Base-by-base conservation (phyloP, 2,797 vertebrate genomes). In the Gephyroberyx darwinii region DNA sequence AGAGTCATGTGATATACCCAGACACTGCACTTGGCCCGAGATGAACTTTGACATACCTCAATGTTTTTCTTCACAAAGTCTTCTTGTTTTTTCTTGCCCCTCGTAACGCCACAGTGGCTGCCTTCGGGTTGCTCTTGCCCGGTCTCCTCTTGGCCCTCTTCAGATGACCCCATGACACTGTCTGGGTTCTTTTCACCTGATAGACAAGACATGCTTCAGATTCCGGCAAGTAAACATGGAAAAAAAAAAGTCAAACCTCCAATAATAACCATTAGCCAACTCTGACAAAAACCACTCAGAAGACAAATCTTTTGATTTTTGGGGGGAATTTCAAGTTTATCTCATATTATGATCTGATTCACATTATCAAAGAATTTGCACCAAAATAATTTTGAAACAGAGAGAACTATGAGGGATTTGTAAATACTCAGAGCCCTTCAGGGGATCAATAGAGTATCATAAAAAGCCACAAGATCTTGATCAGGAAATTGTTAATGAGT, bases 61-160 rank as follows among this genome's bases (percentile, higher is more conserved):
- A 96, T 96, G 87, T 98, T 98, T 90, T 93, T 95, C 87, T 92
- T 96, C 88, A 98, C 91, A 90, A 97, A 97, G 93, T 96, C 90
- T 75, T 91, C 93, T 71, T 93, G 92, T 84, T 69, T 93, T 65
- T 60, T 88, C 88, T 92, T 95, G 86, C 66, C 77, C 76, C 76
- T 87, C 65, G 62, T 66, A 74, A 76, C 67, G 55, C 67, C 75
- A 69, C 33, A 61, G 62, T 58, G 80, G 65, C 85, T 90, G 82
- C 65, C 26, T 78, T 88, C 80, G 75, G 81, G 59, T 13, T 65
- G 66, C 56, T 88, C 84, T 63, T 75, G 75, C 30, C 45, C 80
- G 16, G 56, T 75, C 61, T 82, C 85, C 71, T 77, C 82, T n/a
- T 50, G 56, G 72, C 62, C 67, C 65, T 3, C 55, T 81, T 88